A percentile compares a stretch with the other conserved stretches of the same genome.
These are phyloP conservation scores for Craseonycteris thonglongyai DNA, from an alignment of 2,113 vertebrate species.

Conservation along the genomic window DNA sequence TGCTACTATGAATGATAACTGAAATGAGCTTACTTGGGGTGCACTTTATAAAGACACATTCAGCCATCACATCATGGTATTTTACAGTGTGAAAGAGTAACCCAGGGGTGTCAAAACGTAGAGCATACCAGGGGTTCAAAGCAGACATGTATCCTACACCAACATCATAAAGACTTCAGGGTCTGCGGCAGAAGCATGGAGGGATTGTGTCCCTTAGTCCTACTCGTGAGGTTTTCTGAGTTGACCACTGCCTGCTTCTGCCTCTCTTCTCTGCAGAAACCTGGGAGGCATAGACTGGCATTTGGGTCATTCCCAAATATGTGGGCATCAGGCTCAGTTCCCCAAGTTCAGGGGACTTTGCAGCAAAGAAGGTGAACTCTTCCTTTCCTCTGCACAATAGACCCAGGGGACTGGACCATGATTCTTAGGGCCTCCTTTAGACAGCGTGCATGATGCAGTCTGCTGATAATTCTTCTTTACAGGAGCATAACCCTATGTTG, in stretches of 20 bases:
- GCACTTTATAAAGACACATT: background rate
- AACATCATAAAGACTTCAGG: background rate
- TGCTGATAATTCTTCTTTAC: background rate
- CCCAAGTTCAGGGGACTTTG: background rate
- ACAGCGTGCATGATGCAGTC: background rate
- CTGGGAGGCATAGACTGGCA: background rate
- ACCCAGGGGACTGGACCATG: accelerated
- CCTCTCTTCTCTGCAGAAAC: background rate
- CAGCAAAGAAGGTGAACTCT: background rate
- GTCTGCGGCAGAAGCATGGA: background rate
- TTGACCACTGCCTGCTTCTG: background rate
- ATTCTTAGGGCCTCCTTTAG: background rate
- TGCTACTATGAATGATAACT: background rate
- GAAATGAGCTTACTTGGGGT: background rate
- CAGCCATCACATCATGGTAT: background rate
- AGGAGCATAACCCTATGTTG: too few relatives aligned
- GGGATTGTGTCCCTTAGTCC: background rate
- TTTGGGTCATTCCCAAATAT: background rate
- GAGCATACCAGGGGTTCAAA: background rate
- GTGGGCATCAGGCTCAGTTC: background rate
- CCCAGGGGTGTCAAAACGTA: background rate
- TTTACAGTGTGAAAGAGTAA: background rate
- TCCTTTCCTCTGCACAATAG: background rate
- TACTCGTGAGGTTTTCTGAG: background rate
- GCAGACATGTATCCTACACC: background rate